Percentiles rank a stretch among this genome's conserved stretches.
phyloP scores from a whole-genome alignment of 2,113 vertebrate species.

The Passer montanus region DNA sequence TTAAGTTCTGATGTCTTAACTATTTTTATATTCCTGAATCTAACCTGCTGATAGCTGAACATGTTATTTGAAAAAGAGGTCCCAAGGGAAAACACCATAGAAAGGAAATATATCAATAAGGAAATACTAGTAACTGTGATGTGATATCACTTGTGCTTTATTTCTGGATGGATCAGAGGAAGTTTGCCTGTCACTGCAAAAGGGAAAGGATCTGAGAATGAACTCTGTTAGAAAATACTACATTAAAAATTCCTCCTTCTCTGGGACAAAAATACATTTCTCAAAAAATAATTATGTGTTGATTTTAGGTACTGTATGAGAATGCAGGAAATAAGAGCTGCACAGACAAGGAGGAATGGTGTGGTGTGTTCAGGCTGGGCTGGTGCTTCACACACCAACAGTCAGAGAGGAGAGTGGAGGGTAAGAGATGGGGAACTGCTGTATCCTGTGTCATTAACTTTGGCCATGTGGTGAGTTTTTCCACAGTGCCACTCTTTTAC shows the following conservation, averaged over 20 bases:
- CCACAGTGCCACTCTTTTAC: background rate
- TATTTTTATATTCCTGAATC: background rate
- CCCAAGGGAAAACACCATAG: background rate
- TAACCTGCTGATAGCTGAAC: background rate
- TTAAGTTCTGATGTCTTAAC: background rate
- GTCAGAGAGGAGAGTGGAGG: background rate
- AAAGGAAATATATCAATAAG: background rate
- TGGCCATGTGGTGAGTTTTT: background rate
- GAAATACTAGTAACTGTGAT: background rate
- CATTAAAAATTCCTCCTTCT: background rate
- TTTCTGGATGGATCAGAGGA: background rate
- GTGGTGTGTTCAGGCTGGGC: background rate
- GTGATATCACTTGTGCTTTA: background rate
- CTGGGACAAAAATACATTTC: background rate
- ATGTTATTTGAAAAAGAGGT: background rate
- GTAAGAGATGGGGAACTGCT: background rate
- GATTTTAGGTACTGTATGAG: constrained; percentile 11
- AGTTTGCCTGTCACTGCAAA: background rate
- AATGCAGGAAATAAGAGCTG: background rate
- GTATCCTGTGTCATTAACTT: background rate
- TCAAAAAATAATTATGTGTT: background rate
- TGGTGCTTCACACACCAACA: background rate
- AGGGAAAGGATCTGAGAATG: background rate
- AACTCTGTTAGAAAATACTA: background rate
- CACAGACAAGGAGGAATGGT: background rate